A percentile compares a stretch with the other conserved stretches of the same genome.
phyloP scores from a whole-genome alignment of 2,797 vertebrate genomes.

The Sebastiscus tertius region DNA sequence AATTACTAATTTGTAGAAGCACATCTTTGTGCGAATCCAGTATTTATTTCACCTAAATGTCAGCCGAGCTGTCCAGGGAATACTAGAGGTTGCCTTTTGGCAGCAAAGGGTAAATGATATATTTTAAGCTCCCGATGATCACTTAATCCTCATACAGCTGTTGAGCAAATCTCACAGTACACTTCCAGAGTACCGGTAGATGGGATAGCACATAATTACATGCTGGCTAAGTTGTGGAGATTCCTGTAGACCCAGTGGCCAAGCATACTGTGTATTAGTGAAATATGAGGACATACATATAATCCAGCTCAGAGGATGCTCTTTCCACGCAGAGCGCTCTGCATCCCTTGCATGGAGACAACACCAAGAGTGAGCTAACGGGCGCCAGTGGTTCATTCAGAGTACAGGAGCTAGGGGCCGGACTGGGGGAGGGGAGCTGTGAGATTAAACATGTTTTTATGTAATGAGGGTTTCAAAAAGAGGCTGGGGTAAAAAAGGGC shows the following conservation, averaged over 20 bases:
- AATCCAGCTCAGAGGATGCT: constrained; percentile 76
- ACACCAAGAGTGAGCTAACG: constrained; percentile 25
- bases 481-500: constrained; percentile 44
- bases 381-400: constrained; percentile 46
- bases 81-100: constrained; percentile 71
- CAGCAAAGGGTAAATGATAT: constrained; percentile 66
- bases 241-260: constrained; percentile 57
- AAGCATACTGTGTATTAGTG: constrained; percentile 69
- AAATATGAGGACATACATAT: constrained; percentile 60
- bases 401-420: constrained; percentile 54
- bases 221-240: constrained; percentile 67
- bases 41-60: constrained; percentile 7
- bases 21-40: neutral
- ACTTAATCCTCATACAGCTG: constrained; percentile 78
- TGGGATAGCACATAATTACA: constrained; percentile 74
- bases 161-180: constrained; percentile 74
- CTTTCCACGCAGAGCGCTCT: constrained; percentile 51
- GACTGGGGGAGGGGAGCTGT: constrained; percentile 53
- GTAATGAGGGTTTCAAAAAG: constrained; percentile 72
- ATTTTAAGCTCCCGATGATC: constrained; percentile 76
- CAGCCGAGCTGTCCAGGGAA: constrained; percentile 66
- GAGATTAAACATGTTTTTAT: constrained; percentile 79
- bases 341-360: constrained; percentile 47
- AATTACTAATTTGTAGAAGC: neutral
- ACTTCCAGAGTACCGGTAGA: constrained; percentile 66